A percentile compares a stretch with the other conserved stretches of the same genome.
These are phyloP conservation scores for Antrozous pallidus DNA, from an alignment of 2,797 vertebrate species.

Conservation along the genomic window DNA sequence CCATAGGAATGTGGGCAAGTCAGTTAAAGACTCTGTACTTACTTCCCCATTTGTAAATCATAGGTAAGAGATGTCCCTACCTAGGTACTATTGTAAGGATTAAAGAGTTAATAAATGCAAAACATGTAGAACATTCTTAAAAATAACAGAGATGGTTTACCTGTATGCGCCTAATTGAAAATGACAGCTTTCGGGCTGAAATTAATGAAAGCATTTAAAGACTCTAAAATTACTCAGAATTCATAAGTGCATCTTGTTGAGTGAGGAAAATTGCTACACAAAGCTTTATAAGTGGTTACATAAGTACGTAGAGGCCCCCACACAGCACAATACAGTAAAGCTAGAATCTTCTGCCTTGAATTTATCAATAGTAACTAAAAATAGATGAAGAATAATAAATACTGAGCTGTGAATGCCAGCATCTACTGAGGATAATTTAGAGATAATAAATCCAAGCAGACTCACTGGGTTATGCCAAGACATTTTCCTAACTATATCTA, in stretches of 20 bases:
- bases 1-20: neutral
- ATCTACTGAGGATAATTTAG: slow-evolving; percentile 63
- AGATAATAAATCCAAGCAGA: slow-evolving; percentile 61
- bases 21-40: neutral
- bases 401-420: slow-evolving; percentile 40
- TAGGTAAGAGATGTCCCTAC: neutral
- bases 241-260: slow-evolving; percentile 36
- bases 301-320: slow-evolving; percentile 41
- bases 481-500: slow-evolving; percentile 51
- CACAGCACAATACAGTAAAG: slow-evolving; percentile 27
- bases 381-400: slow-evolving; percentile 64
- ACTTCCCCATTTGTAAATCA: neutral
- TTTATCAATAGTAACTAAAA: slow-evolving; percentile 65
- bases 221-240: slow-evolving; percentile 39
- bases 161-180: neutral
- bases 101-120: neutral
- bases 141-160: neutral
- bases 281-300: slow-evolving; percentile 36
- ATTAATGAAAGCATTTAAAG: neutral
- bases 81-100: neutral
- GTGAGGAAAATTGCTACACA: slow-evolving; percentile 36
- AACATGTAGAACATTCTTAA: neutral
- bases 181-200: slow-evolving; percentile 15
- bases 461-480: slow-evolving; percentile 44
- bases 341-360: slow-evolving; percentile 36